Evolutionary conservation across 2,888 invertebrate species (phyloP), one percentile per base, ranked within the genome.

Genomic region (Agriopis marginaria): DNA sequence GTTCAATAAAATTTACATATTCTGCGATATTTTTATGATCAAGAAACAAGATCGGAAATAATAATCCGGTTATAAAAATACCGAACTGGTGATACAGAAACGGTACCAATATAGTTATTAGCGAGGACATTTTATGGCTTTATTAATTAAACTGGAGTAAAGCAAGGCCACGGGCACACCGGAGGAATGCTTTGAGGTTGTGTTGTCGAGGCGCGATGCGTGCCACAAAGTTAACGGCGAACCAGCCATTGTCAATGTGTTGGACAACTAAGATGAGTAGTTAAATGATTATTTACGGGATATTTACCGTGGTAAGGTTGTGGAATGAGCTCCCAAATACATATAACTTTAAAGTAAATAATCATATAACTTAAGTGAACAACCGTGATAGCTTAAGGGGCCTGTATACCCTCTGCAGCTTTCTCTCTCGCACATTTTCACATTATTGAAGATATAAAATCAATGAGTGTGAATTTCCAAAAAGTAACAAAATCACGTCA

Each of bases 41-140:
- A 54, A 63, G 55, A 23, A 68, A 49, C 44, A 12, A 56, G 54
- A 69, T 61, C 64, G 61, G 69, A 69, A 65, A 69, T 62, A 62
- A 56, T 60, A 69, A 56, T 69, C 69, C 69, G 65, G 51, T 51
- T 58, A 23, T 65, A 55, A 53, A 60, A 61, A 69, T 64, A 69
- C 49, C 51, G 55, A 40, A 42, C 39, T 49, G 39, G 14, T 58
- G 42, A 45, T 44, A 42, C 59, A 59, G 40, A 44, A 64, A 64
- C 64, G 68, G 64, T 61, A 64, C 62, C 11, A 11, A 58, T 45
- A 54, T 54, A 45, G 45, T 58, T 63, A 63, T 51, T 67, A n/a
- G 12, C 23, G 32, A 44, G 58, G 23, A 50, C 11, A 32, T 50
- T 61, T 44, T 42, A 62, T 62, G 62, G 14, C 47, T 68, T 59